Conservation (phyloP, 2,888 invertebrate genomes). For the Gerosis bhagava region DNA sequence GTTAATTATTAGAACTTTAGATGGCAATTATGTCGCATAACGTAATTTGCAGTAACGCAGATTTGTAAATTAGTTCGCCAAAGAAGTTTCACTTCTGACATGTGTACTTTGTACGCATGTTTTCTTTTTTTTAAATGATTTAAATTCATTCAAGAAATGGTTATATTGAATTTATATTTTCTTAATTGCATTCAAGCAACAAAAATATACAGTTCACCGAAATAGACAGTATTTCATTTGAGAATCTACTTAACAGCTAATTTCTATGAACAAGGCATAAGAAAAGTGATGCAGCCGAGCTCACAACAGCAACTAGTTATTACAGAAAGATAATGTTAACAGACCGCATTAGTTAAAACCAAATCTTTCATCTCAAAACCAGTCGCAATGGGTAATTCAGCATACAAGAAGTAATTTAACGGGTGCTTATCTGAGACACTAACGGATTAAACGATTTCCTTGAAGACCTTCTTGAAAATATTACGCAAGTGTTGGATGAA, state of each 20-base stretch:
- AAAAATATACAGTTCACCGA: not conserved
- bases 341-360: slow-evolving; percentile 23
- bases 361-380: slow-evolving; percentile 25
- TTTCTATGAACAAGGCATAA: slow-evolving; percentile 10
- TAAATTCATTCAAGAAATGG: too few species aligned
- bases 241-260: slow-evolving; percentile 7
- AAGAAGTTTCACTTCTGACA: too few species aligned
- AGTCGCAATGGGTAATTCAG: slow-evolving; percentile 12
- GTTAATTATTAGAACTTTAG: too few species aligned
- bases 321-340: slow-evolving; percentile 25
- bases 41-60: too few species aligned
- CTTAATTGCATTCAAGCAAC: not conserved
- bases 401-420: slow-evolving; percentile 25
- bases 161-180: too few species aligned
- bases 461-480: slow-evolving; percentile 22
- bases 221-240: not conserved
- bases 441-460: slow-evolving; percentile 24
- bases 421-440: slow-evolving; percentile 21
- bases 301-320: slow-evolving; percentile 11
- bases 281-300: slow-evolving; percentile 20
- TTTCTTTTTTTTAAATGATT: too few species aligned
- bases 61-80: too few species aligned
- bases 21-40: too few species aligned
- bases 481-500: slow-evolving; percentile 11
- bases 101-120: too few species aligned